Conservation (phyloP, 1,140 invertebrate species). For the Zophobas morio region DNA sequence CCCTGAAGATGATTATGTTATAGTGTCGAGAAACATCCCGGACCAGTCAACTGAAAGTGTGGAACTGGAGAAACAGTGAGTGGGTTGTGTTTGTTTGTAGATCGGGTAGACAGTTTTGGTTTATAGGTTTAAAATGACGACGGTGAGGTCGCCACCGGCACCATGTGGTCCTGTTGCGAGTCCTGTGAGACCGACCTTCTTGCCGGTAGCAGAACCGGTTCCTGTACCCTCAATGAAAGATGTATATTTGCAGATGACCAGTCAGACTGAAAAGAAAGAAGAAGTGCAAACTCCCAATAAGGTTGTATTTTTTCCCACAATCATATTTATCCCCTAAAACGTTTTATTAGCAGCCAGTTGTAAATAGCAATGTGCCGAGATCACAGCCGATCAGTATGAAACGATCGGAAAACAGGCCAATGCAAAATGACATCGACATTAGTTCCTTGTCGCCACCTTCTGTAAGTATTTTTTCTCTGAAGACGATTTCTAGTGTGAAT, state of each 20-base stretch:
- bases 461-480: constrained; percentile 70
- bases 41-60: constrained; percentile 69
- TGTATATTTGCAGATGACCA: constrained; percentile 68
- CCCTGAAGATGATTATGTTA: constrained; percentile 89
- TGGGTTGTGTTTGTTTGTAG: not conserved
- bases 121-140: constrained; percentile 30
- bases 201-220: constrained; percentile 83
- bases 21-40: constrained; percentile 83
- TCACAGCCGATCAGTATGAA: constrained; percentile 89
- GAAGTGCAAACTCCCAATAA: constrained; percentile 55
- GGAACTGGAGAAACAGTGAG: constrained; percentile 58
- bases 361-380: constrained; percentile 75
- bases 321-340: constrained; percentile 2
- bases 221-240: constrained; percentile 83
- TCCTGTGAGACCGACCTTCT: constrained; percentile 78
- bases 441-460: constrained; percentile 91
- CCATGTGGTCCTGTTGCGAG: constrained; percentile 66
- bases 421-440: constrained; percentile 77
- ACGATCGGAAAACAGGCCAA: constrained; percentile 76
- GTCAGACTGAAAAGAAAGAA: constrained; percentile 54
- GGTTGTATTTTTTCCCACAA: constrained; percentile 10
- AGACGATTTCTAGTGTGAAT: not conserved
- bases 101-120: not conserved
- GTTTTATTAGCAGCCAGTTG: constrained; percentile 43
- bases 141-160: constrained; percentile 47